These are phyloP conservation scores for Azemiops feae DNA, from an alignment of 2,113 vertebrate species.

Conservation along the genomic window DNA sequence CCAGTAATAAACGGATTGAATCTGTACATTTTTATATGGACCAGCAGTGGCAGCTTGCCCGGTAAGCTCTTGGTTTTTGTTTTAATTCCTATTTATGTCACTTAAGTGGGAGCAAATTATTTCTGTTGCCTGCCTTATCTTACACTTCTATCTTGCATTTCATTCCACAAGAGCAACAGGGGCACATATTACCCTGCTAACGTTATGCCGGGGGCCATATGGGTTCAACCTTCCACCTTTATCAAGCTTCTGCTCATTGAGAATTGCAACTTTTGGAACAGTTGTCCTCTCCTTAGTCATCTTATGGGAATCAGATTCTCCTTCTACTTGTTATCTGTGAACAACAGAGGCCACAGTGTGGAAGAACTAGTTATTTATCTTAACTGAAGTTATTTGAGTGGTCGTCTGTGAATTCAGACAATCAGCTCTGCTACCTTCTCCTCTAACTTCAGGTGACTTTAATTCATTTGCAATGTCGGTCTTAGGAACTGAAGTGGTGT, in stretches of 20 bases:
- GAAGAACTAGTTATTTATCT: neutral
- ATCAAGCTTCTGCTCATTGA: neutral
- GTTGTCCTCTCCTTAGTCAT: neutral
- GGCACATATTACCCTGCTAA: neutral
- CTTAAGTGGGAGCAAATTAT: neutral
- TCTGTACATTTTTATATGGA: constrained; percentile 86
- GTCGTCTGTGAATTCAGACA: neutral
- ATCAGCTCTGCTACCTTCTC: neutral
- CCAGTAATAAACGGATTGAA: constrained; percentile 85
- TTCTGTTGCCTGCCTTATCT: neutral
- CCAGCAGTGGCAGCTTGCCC: constrained; percentile 85
- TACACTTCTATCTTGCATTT: neutral
- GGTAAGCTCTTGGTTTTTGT: constrained; percentile 75
- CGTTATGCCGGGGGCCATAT: neutral
- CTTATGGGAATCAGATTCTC: neutral
- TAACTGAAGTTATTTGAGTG: neutral
- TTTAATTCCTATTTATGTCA: neutral
- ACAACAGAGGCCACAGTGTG: neutral
- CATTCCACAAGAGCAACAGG: neutral
- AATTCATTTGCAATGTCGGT: neutral
- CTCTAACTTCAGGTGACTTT: neutral
- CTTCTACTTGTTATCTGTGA: neutral
- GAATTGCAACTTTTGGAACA: neutral
- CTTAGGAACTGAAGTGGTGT: neutral
- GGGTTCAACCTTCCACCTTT: neutral